A percentile compares a stretch with the other conserved stretches of the same genome.
These are phyloP conservation scores for Trichonephila clavata DNA, from an alignment of 1,140 invertebrate species.

Conservation along the genomic window DNA sequence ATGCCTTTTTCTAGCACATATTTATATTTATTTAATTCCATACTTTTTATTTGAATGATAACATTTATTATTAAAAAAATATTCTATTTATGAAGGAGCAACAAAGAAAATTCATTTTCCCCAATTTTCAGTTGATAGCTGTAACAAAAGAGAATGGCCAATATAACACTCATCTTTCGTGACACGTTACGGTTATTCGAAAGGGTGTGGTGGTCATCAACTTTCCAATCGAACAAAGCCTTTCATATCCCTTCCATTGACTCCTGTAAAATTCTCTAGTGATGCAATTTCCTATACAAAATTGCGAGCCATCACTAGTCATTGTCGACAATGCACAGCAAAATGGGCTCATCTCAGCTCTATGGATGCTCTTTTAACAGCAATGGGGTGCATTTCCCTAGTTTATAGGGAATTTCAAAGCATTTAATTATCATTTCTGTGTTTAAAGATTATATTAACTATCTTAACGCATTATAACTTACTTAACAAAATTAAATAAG, in stretches of 20 bases:
- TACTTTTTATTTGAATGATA: too few species aligned
- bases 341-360: background rate
- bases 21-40: too few species aligned
- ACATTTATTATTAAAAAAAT: too few species aligned
- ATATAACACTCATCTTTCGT: background rate
- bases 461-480: background rate
- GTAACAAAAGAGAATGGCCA: background rate
- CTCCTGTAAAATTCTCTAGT: background rate
- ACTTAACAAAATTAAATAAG: too few species aligned
- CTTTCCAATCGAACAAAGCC: slow-evolving; percentile 12
- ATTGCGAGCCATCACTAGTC: background rate
- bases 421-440: background rate
- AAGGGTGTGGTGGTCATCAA: background rate
- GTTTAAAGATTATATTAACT: background rate
- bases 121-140: background rate
- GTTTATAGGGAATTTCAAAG: background rate
- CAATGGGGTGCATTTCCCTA: background rate
- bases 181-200: background rate
- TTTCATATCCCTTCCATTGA: background rate
- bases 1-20: too few species aligned
- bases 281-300: slow-evolving; percentile 1
- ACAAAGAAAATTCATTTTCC: too few species aligned
- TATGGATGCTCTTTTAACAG: background rate
- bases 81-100: too few species aligned
- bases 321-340: background rate